phyloP scores from a whole-genome alignment of 2,113 vertebrate genomes.

The Xenopus laevis region DNA sequence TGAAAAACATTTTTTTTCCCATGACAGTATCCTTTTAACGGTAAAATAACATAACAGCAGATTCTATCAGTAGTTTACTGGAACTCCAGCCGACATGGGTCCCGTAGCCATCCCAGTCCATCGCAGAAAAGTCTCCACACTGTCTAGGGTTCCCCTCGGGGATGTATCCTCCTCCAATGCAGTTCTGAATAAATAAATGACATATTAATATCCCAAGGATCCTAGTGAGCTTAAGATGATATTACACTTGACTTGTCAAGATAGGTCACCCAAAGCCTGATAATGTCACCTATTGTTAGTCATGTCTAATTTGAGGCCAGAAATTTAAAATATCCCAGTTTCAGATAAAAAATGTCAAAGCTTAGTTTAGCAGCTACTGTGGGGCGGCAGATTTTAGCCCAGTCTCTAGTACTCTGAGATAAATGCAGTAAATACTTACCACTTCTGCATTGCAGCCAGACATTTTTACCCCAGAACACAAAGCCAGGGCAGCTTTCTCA shows the following conservation, averaged over 20 bases:
- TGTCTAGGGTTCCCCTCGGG: neutral
- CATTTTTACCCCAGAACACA: slow-evolving; percentile 19
- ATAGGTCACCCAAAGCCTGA: too few relatives aligned
- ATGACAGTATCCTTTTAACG: neutral
- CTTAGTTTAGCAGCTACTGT: too few relatives aligned
- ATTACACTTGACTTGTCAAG: too few relatives aligned
- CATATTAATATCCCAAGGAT: too few relatives aligned
- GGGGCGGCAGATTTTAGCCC: too few relatives aligned
- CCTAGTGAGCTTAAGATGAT: too few relatives aligned
- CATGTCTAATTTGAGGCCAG: too few relatives aligned
- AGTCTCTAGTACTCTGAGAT: too few relatives aligned
- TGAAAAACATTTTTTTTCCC: too few relatives aligned
- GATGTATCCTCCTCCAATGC: slow-evolving; percentile 25
- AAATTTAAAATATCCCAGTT: too few relatives aligned
- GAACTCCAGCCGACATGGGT: slow-evolving; percentile 9
- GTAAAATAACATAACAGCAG: slow-evolving; percentile 39
- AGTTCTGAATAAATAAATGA: neutral
- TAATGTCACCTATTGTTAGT: too few relatives aligned
- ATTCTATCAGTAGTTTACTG: slow-evolving; percentile 1
- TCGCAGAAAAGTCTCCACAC: neutral
- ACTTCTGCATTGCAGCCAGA: neutral
- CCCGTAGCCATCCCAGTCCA: slow-evolving; percentile 16
- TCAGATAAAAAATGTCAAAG: too few relatives aligned
- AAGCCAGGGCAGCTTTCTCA: slow-evolving; percentile 7
- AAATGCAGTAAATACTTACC: neutral